These are phyloP conservation scores for Ramphastos sulfuratus DNA, from an alignment of 2,113 vertebrate genomes.

Conservation along the genomic window DNA sequence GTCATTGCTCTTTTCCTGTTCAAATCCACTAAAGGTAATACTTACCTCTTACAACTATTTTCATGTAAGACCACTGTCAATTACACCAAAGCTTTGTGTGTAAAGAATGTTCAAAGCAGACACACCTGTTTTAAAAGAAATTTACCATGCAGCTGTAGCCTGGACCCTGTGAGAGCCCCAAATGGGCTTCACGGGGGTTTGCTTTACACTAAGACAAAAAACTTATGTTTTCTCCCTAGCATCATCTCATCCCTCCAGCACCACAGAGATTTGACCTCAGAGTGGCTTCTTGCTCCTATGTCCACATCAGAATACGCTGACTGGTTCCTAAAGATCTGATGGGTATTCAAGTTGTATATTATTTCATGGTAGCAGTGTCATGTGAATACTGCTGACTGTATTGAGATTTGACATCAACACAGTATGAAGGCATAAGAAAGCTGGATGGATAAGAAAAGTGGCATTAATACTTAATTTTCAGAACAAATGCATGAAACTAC, in stretches of 20 bases:
- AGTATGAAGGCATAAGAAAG: background rate
- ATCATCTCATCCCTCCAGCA: background rate
- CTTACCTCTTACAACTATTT: background rate
- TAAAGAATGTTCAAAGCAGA: background rate
- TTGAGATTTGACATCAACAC: background rate
- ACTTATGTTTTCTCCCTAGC: background rate
- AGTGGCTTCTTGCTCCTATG: background rate
- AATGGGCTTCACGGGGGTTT: background rate
- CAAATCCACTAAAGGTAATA: background rate
- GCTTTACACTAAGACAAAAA: background rate
- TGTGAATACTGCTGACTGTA: background rate
- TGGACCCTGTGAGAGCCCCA: background rate
- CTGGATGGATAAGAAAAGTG: background rate
- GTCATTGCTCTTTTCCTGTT: background rate
- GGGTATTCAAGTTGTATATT: background rate
- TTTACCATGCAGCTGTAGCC: background rate
- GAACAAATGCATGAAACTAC: background rate
- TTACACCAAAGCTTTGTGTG: background rate
- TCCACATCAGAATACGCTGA: background rate
- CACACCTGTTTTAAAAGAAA: background rate
- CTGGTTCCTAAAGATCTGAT: background rate
- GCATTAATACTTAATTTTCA: background rate
- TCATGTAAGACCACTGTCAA: background rate
- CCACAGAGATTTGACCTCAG: background rate
- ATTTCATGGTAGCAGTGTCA: background rate